Percentiles rank a stretch among this genome's conserved stretches.
These are phyloP conservation scores for Erythrocebus patas DNA, from an alignment of 2,113 vertebrate genomes.

Conservation along the genomic window DNA sequence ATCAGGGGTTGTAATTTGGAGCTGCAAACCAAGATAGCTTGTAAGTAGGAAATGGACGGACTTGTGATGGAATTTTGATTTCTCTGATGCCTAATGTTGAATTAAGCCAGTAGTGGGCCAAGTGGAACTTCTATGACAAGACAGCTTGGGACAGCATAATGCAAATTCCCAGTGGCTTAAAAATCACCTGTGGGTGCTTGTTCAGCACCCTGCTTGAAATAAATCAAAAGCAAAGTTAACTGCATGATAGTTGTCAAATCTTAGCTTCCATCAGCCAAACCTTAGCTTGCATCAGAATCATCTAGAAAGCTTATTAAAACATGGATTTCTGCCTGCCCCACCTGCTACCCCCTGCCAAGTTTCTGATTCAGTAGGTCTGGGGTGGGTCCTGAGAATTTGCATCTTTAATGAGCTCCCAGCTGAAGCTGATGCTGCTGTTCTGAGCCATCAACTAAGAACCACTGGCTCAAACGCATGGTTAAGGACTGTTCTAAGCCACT, in stretches of 20 bases:
- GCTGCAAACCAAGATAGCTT: constrained; percentile 15
- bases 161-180: not conserved
- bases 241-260: not conserved
- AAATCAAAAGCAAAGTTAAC: not conserved
- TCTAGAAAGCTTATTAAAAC: not conserved
- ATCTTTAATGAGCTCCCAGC: not conserved
- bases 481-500: not conserved
- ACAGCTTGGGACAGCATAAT: not conserved
- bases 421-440: not conserved
- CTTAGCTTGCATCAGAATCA: not conserved
- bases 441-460: not conserved
- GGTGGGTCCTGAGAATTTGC: not conserved
- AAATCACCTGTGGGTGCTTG: not conserved
- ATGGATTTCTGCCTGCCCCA: not conserved
- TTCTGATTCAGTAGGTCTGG: not conserved
- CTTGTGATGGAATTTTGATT: not conserved
- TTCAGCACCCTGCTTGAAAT: not conserved
- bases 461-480: not conserved
- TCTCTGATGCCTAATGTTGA: constrained; percentile 6
- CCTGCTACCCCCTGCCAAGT: not conserved
- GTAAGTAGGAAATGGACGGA: not conserved
- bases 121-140: not conserved
- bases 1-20: not conserved
- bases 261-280: not conserved
- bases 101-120: not conserved